phyloP scores from a whole-genome alignment of 2,113 vertebrate species.

The Setophaga coronata region DNA sequence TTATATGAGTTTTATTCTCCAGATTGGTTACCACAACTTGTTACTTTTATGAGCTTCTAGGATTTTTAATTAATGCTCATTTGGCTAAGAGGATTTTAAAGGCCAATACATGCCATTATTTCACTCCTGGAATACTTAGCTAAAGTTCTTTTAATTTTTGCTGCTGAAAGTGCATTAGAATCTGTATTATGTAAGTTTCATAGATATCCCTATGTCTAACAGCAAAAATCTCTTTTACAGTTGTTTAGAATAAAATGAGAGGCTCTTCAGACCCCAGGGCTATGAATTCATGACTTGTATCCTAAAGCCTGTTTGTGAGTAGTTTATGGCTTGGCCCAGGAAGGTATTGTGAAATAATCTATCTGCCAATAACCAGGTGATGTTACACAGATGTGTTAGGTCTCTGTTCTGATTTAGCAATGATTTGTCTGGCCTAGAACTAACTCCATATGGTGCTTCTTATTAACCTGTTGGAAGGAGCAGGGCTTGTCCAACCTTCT shows the following conservation, averaged over 20 bases:
- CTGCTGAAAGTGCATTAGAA: background rate
- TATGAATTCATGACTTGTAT: background rate
- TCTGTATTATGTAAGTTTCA: background rate
- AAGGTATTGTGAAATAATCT: slow-evolving; percentile 25
- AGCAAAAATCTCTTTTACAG: background rate
- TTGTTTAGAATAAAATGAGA: background rate
- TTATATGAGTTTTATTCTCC: background rate
- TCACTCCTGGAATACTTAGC: background rate
- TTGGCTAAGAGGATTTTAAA: background rate
- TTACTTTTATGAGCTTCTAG: background rate
- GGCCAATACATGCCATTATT: background rate
- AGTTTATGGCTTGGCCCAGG: background rate
- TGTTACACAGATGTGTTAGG: background rate
- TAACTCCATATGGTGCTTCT: background rate
- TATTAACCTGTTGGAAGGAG: background rate
- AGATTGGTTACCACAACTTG: background rate
- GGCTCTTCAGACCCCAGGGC: background rate
- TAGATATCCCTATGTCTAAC: background rate
- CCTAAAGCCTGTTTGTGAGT: background rate
- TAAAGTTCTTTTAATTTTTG: background rate
- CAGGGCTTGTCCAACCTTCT: background rate
- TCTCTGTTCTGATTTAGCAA: background rate
- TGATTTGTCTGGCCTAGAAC: background rate
- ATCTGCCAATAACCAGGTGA: slow-evolving; percentile 25
- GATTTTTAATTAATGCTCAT: background rate